Conservation (phyloP, 2,888 invertebrate species). For the Ecdyonurus torrentis region DNA sequence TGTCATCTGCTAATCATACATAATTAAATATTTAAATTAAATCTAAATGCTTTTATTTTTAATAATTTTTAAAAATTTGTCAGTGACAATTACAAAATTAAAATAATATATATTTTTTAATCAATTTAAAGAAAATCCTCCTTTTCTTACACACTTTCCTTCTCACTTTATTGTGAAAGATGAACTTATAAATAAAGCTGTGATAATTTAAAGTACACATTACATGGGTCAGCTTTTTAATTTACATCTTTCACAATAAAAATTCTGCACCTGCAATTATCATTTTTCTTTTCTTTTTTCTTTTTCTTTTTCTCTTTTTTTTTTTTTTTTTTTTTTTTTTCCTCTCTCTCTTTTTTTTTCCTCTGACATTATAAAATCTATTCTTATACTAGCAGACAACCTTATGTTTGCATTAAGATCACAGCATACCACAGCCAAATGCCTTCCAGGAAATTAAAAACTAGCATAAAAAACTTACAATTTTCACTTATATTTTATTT, state of each 20-base stretch:
- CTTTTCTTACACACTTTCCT: background rate
- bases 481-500: too few relatives aligned
- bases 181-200: too few relatives aligned
- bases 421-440: background rate
- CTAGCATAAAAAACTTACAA: background rate
- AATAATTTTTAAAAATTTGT: background rate
- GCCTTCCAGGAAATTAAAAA: background rate
- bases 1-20: background rate
- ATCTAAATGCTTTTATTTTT: background rate
- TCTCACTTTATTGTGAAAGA: background rate
- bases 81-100: too few relatives aligned
- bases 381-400: background rate
- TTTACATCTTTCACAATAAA: too few relatives aligned
- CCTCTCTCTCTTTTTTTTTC: constrained; percentile 7
- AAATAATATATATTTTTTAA: too few relatives aligned
- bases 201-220: too few relatives aligned
- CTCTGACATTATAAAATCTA: constrained; percentile 7
- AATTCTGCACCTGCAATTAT: too few relatives aligned
- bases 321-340: constrained; percentile 2
- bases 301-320: too few relatives aligned
- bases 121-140: too few relatives aligned
- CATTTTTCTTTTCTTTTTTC: too few relatives aligned
- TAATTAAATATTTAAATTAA: background rate
- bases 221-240: too few relatives aligned
- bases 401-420: background rate